Conservation (phyloP, 2,113 vertebrate species). For the Lophochroa leadbeateri region DNA sequence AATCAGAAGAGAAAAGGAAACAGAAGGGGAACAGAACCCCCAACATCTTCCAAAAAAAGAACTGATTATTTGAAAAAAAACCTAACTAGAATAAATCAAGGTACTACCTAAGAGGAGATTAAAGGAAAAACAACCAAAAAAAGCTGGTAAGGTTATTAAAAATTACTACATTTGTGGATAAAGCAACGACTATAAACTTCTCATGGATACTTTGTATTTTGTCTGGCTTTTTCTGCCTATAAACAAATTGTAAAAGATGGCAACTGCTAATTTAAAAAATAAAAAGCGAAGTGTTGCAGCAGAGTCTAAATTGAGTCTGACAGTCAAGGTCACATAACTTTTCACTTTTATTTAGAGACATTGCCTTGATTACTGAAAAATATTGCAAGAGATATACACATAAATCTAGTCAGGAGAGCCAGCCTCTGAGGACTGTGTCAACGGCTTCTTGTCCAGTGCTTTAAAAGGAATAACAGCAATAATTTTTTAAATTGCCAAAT, state of each 20-base stretch:
- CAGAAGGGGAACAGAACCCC: background rate
- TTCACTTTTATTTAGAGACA: conserved; percentile 68
- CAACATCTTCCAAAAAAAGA: background rate
- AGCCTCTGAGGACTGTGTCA: background rate
- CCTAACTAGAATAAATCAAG: background rate
- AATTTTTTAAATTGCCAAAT: conserved; percentile 16
- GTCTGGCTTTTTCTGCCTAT: conserved; percentile 29
- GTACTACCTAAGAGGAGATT: background rate
- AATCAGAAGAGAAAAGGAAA: background rate
- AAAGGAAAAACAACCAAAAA: background rate
- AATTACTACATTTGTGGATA: background rate
- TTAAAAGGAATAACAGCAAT: background rate
- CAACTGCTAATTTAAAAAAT: conserved; percentile 77
- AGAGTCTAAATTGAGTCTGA: conserved; percentile 72
- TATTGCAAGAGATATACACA: background rate
- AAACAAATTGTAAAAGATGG: conserved; percentile 76
- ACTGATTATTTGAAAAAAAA: background rate
- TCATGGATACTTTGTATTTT: background rate
- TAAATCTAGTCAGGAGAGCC: background rate
- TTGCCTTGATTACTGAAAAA: conserved; percentile 55
- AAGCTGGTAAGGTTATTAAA: conserved; percentile 18
- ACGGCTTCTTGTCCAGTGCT: background rate
- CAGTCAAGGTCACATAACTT: conserved; percentile 76
- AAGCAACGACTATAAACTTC: conserved; percentile 25
- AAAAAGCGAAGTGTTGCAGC: conserved; percentile 65